Evolutionary conservation across 1,140 invertebrate species (phyloP).

Genomic region (Trichogramma pretiosum): DNA sequence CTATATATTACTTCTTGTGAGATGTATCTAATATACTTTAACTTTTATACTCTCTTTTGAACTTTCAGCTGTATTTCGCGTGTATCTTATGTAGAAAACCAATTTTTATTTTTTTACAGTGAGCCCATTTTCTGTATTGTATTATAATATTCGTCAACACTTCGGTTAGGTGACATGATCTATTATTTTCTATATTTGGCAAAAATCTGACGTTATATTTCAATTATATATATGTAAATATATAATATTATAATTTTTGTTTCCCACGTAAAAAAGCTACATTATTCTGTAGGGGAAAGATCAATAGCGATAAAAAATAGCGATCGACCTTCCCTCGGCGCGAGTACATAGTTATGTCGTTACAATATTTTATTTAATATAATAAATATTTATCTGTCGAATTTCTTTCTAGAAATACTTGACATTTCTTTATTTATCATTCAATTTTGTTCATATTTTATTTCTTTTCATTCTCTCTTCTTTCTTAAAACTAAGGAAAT

Average conservation of each 20-base stretch:
- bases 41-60: not conserved
- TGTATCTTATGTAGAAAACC: slow-evolving; percentile 7
- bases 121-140: no score
- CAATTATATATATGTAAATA: no score
- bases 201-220: no score
- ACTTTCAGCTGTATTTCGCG: slow-evolving; percentile 9
- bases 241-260: slow-evolving; percentile 32
- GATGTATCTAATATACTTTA: no score
- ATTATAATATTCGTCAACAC: no score
- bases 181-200: slow-evolving; percentile 45
- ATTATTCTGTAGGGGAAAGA: slow-evolving; percentile 28
- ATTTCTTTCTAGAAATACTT: slow-evolving; percentile 27
- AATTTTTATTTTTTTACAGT: no score
- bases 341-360: slow-evolving; percentile 9
- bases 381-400: no score
- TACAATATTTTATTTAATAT: no score
- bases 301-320: slow-evolving; percentile 23
- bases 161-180: slow-evolving; percentile 44
- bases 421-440: no score
- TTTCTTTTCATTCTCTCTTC: no score
- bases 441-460: no score
- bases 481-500: slow-evolving; percentile 36
- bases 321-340: slow-evolving; percentile 2
- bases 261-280: slow-evolving; percentile 45
- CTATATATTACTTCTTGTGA: no score